These are phyloP conservation scores for Alviniconcha marisindica DNA, from an alignment of 1,140 invertebrate genomes.

Conservation along the genomic window DNA sequence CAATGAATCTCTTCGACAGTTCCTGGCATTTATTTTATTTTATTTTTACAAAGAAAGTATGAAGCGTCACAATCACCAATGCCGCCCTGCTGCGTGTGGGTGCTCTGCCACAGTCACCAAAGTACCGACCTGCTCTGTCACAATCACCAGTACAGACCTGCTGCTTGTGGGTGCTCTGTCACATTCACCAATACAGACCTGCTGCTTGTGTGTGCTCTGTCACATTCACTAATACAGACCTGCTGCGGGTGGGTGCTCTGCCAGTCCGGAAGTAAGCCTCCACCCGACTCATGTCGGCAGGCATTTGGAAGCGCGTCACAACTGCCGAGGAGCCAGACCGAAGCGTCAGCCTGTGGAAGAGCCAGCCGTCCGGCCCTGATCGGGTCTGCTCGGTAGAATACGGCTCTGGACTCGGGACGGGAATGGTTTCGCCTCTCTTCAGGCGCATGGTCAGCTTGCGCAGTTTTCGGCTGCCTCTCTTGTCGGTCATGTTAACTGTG, in stretches of 20 bases:
- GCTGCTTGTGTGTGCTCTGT: not conserved
- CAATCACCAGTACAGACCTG: too few relatives aligned
- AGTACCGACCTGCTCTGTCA: too few relatives aligned
- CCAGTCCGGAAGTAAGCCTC: slow-evolving; percentile 28
- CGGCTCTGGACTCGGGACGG: not conserved
- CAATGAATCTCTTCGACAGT: too few relatives aligned
- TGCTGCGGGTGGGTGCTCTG: not conserved
- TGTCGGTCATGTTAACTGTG: slow-evolving; percentile 21
- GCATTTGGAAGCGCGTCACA: slow-evolving; percentile 18
- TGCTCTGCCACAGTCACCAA: too few relatives aligned
- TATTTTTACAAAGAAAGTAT: too few relatives aligned
- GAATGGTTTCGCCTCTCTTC: not conserved
- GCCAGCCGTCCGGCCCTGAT: slow-evolving; percentile 15
- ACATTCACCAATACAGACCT: not conserved
- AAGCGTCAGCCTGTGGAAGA: slow-evolving; percentile 39
- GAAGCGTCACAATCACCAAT: too few relatives aligned
- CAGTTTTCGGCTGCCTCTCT: not conserved
- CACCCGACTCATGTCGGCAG: not conserved
- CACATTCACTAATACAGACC: slow-evolving; percentile 4
- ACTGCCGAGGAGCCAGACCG: not conserved
- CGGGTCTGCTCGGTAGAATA: slow-evolving; percentile 19
- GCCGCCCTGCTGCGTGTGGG: too few relatives aligned
- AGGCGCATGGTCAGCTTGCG: slow-evolving; percentile 11
- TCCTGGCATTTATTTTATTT: too few relatives aligned
- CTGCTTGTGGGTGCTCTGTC: too few relatives aligned